These are phyloP conservation scores for Chromoteleia sp. DNA, from an alignment of 2,888 invertebrate genomes.

Conservation along the genomic window DNA sequence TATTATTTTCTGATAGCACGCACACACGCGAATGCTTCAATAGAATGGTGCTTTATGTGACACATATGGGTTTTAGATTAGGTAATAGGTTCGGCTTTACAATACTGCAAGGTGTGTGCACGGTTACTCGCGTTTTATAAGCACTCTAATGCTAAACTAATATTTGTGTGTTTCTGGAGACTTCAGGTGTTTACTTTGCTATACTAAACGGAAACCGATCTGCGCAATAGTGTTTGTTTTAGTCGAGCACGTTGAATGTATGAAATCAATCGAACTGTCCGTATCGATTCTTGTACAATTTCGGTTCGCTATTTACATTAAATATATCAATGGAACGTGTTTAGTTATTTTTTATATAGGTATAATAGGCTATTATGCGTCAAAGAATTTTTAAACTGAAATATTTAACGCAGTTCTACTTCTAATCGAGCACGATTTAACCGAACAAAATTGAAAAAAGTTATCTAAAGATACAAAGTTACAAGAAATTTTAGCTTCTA, in stretches of 20 bases:
- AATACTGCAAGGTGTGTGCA: slow-evolving; percentile 54
- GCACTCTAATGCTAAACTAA: slow-evolving; percentile 53
- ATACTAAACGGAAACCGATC: slow-evolving; percentile 32
- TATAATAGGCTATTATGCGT: no score
- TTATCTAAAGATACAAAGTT: no score
- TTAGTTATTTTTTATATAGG: no score
- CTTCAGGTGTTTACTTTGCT: slow-evolving; percentile 51
- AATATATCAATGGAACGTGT: no score
- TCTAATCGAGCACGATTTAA: no score
- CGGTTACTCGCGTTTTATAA: slow-evolving; percentile 35
- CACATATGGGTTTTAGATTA: slow-evolving; percentile 81
- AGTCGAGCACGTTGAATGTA: background rate
- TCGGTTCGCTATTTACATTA: no score
- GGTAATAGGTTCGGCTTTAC: slow-evolving; percentile 70
- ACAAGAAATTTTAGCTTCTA: no score
- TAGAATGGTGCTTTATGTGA: slow-evolving; percentile 81
- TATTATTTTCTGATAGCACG: slow-evolving; percentile 81
- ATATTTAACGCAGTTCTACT: no score
- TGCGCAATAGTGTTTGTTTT: slow-evolving; percentile 46
- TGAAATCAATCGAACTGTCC: slow-evolving; percentile 3
- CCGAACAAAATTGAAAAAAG: no score
- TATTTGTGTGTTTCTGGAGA: slow-evolving; percentile 49
- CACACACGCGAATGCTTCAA: slow-evolving; percentile 76
- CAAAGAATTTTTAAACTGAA: no score
- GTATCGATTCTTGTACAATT: slow-evolving; percentile 8